Evolutionary conservation across 2,113 vertebrate genomes (phyloP).

Genomic region (Scartelaos histophorus): DNA sequence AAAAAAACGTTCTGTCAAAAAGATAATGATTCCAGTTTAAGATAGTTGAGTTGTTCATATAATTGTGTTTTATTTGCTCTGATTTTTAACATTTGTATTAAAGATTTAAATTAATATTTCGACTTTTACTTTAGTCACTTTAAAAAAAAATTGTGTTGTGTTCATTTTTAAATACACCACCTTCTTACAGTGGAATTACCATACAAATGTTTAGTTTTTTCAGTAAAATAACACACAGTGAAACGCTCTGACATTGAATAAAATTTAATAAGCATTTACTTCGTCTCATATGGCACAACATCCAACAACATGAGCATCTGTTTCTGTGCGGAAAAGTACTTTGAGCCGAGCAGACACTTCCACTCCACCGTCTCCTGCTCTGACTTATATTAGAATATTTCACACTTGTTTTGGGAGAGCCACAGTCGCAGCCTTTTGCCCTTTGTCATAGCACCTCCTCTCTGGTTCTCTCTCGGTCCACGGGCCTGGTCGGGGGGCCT

Average conservation of each 20-base stretch:
- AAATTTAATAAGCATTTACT: constrained; percentile 48
- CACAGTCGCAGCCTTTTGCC: constrained; percentile 41
- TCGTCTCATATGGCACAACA: constrained; percentile 43
- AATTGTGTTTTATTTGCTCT: too few relatives aligned
- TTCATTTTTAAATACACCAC: too few relatives aligned
- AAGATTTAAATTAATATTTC: too few relatives aligned
- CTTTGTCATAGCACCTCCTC: constrained; percentile 76
- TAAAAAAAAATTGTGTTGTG: too few relatives aligned
- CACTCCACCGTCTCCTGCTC: constrained; percentile 27
- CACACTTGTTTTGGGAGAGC: constrained; percentile 40
- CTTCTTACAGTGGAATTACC: too few relatives aligned
- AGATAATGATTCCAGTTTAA: too few relatives aligned
- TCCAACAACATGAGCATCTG: constrained; percentile 35
- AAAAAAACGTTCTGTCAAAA: too few relatives aligned
- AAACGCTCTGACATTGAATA: constrained; percentile 14
- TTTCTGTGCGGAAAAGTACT: constrained; percentile 8
- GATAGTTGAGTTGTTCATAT: too few relatives aligned
- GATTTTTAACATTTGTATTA: too few relatives aligned
- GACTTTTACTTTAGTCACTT: too few relatives aligned
- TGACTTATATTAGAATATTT: too few relatives aligned
- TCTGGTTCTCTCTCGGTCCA: constrained; percentile 52
- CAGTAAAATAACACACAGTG: constrained; percentile 8
- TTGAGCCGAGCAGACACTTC: neutral
- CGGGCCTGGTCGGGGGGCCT: constrained; percentile 56
- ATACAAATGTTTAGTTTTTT: neutral